Evolutionary conservation across 1,140 invertebrate species (phyloP), one percentile per base, ranked within the genome.

Genomic region (Scaptodrosophila lebanonensis): DNA sequence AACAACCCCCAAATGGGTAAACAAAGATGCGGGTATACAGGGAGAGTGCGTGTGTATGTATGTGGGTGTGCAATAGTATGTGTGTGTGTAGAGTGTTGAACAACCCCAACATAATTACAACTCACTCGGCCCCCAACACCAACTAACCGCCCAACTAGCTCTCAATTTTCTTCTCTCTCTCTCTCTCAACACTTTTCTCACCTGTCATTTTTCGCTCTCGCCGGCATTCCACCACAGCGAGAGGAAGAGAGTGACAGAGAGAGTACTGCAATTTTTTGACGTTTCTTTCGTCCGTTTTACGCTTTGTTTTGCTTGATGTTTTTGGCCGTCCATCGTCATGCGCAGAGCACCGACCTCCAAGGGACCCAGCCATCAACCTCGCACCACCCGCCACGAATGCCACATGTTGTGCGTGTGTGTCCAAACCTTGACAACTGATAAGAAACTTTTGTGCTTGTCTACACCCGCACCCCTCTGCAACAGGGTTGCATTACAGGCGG

Each of bases 341-440:
- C 51, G 56, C 57, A 60, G 56, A 35, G 42, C 57, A 43, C 51
- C 53, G 44, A 27, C 49, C 33, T 18, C 15, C 40, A 18, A 54
- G 32, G 45, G 47, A 9, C 3, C 3, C 32, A 9, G 32, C 59
- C 44, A 39, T 56, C 73, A 75, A 69, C 73, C 75, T 82, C 66
- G 69, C 69, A n/a, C n/a, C n/a, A n/a, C n/a, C n/a, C n/a, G n/a
- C n/a, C n/a, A n/a, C n/a, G n/a, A n/a, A n/a, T 82, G 73, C 73
- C 73, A 79, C 73, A 79, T 82, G 73, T 79, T 79, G 75, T 79
- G 69, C 59, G 72, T 64, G 56, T 61, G 51, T 66, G 56, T 33
- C 57, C 71, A 32, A 77, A 77, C 75, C 75, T 79, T 79, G 70
- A 75, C 76, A 82, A 82, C 75, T 82, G 75, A 82, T 82, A 82